Conservation (phyloP, 2,888 invertebrate species). For the Tromatobia lineatoria region DNA sequence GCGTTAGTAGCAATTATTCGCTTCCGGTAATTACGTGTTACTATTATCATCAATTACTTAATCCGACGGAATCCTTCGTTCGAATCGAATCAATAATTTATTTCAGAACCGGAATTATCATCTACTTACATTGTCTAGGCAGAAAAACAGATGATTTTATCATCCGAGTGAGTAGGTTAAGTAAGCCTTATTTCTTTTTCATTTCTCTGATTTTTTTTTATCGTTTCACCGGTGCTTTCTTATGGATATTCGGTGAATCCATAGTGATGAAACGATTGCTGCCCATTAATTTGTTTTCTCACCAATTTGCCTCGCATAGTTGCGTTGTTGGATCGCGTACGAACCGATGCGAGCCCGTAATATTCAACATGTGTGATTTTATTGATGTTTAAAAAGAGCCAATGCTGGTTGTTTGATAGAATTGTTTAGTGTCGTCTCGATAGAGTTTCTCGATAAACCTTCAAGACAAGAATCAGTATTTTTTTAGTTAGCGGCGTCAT, state of each 20-base stretch:
- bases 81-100: slow-evolving; percentile 2
- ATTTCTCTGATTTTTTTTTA: slow-evolving; percentile 10
- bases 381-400: not conserved
- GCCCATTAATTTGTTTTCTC: slow-evolving; percentile 31
- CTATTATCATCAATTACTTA: slow-evolving; percentile 13
- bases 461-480: slow-evolving; percentile 49
- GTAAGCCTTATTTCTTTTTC: slow-evolving; percentile 15
- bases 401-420: not conserved
- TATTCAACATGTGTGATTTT: slow-evolving; percentile 25
- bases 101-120: not conserved
- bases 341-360: slow-evolving; percentile 7
- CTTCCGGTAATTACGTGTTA: slow-evolving; percentile 52
- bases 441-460: slow-evolving; percentile 29
- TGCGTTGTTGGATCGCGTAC: not conserved
- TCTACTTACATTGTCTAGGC: not conserved
- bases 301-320: slow-evolving; percentile 29
- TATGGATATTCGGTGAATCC: slow-evolving; percentile 31
- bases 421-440: slow-evolving; percentile 51
- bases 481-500: slow-evolving; percentile 23
- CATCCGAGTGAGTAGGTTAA: slow-evolving; percentile 59
- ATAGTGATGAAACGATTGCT: slow-evolving; percentile 37
- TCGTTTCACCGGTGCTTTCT: slow-evolving; percentile 60
- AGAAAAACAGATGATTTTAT: slow-evolving; percentile 57
- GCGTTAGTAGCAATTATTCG: slow-evolving; percentile 31
- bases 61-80: not conserved